Conservation (phyloP, 2,113 vertebrate genomes). For the Myotis yumanensis region DNA sequence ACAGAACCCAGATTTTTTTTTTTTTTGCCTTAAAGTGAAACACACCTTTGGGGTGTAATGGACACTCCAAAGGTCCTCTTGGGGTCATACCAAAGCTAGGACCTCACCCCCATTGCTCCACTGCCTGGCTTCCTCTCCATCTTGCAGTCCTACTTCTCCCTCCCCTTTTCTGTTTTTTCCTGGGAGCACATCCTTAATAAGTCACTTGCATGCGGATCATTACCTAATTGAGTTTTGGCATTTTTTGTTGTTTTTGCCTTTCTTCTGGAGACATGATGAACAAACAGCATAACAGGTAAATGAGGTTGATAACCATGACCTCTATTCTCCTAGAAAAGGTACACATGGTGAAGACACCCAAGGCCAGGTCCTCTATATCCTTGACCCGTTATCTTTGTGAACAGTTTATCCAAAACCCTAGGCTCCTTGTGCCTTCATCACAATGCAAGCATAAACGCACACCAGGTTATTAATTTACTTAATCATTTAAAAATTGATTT, state of each 20-base stretch:
- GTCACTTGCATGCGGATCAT: neutral
- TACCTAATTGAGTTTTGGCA: neutral
- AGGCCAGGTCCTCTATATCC: neutral
- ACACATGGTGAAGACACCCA: neutral
- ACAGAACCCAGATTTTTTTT: neutral
- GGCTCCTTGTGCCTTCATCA: neutral
- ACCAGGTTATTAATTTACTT: neutral
- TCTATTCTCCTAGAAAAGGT: conserved; percentile 1
- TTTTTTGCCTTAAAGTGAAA: neutral
- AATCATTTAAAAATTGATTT: neutral
- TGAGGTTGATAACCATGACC: neutral
- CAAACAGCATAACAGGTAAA: neutral
- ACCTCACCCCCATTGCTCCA: no score
- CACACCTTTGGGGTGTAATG: neutral
- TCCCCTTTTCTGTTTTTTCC: neutral
- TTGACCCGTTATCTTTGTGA: neutral
- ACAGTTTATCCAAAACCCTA: neutral
- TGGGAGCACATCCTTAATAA: neutral
- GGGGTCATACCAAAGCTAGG: neutral
- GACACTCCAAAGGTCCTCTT: neutral
- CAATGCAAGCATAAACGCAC: neutral
- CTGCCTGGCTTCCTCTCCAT: neutral
- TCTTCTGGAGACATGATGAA: neutral
- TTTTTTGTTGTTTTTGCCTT: conserved; percentile 10
- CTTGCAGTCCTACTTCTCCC: neutral